Evolutionary conservation across 2,888 invertebrate species (phyloP).

Genomic region (Noctua comes): DNA sequence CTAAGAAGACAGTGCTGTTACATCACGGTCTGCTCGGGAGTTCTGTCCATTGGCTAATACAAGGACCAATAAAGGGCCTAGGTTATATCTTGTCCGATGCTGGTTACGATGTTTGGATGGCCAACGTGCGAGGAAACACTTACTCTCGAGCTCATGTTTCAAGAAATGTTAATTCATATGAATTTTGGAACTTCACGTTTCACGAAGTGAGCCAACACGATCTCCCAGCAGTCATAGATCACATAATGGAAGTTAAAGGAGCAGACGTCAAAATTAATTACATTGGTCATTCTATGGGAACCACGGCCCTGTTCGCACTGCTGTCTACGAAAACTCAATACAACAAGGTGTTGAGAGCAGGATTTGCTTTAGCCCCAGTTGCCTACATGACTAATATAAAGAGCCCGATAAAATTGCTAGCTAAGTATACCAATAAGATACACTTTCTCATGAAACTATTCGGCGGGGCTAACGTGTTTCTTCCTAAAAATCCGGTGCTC

Average conservation of each 20-base stretch:
- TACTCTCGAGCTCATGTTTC: constrained; percentile 91
- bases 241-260: constrained; percentile 86
- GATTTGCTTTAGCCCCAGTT: constrained; percentile 93
- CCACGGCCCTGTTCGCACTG: constrained; percentile 93
- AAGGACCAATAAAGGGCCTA: constrained; percentile 91
- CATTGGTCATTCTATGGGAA: constrained; percentile 98
- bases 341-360: constrained; percentile 92
- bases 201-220: constrained; percentile 97
- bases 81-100: constrained; percentile 92
- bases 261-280: constrained; percentile 91
- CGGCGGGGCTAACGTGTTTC: constrained; percentile 92
- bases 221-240: constrained; percentile 95
- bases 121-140: constrained; percentile 95
- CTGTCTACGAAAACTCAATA: constrained; percentile 92
- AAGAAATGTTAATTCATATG: constrained; percentile 79
- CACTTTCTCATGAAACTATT: constrained; percentile 91
- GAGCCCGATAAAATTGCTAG: background rate
- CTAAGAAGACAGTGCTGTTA: constrained; percentile 69
- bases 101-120: constrained; percentile 95
- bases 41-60: constrained; percentile 70
- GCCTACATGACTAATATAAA: constrained; percentile 90
- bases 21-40: background rate
- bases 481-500: constrained; percentile 92
- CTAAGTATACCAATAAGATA: constrained; percentile 88
- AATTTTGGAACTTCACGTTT: constrained; percentile 95